These are phyloP conservation scores for Drosophila simulans DNA, from an alignment of 1,140 invertebrate genomes.

Conservation along the genomic window DNA sequence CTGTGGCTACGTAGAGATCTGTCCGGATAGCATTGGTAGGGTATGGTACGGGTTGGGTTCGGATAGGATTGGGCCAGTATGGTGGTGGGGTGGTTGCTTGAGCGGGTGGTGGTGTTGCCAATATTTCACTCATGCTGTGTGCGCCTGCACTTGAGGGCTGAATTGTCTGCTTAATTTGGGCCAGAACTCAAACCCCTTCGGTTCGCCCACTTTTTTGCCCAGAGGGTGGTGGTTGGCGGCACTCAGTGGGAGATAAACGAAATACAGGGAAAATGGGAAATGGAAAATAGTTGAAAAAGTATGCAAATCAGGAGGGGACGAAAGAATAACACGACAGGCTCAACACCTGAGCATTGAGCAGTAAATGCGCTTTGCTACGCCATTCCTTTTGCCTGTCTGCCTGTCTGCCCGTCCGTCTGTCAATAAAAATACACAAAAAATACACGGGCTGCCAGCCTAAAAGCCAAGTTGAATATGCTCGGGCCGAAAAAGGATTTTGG, in stretches of 20 bases:
- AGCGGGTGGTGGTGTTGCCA: conserved; percentile 30
- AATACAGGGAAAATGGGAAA: conserved; percentile 14
- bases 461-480: conserved; percentile 74
- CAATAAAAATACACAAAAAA: conserved; percentile 55
- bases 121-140: conserved; percentile 33
- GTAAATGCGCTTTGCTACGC: conserved; percentile 69
- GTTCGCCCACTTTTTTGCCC: conserved; percentile 30
- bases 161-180: conserved; percentile 61
- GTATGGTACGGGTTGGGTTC: neutral
- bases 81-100: neutral
- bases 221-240: conserved; percentile 11
- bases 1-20: conserved; percentile 21
- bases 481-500: conserved; percentile 74
- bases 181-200: conserved; percentile 27
- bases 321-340: conserved; percentile 63
- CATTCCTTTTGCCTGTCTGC: conserved; percentile 33
- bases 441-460: conserved; percentile 38
- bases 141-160: conserved; percentile 41
- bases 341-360: conserved; percentile 69
- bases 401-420: conserved; percentile 23
- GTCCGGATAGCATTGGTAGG: conserved; percentile 11
- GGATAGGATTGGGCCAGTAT: neutral
- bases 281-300: conserved; percentile 77
- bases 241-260: conserved; percentile 65
- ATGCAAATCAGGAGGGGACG: conserved; percentile 63